Conservation (phyloP, 2,113 vertebrate genomes). For the Leucopsar rothschildi region DNA sequence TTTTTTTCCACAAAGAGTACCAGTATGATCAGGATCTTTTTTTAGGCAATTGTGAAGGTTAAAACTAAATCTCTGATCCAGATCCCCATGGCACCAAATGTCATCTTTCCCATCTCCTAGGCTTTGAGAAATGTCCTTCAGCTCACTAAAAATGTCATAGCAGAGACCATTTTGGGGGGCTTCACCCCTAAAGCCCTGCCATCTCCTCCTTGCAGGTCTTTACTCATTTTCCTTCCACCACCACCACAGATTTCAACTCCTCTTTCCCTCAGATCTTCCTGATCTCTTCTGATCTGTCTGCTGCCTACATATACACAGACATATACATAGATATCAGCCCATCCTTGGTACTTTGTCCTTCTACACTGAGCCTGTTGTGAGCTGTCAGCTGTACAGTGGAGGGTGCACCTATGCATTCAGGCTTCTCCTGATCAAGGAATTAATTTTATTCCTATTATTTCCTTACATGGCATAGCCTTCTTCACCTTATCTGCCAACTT, state of each 20-base stretch:
- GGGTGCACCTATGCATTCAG: not conserved
- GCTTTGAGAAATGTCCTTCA: not conserved
- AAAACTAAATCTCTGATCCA: not conserved
- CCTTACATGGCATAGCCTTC: not conserved
- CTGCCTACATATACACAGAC: not conserved
- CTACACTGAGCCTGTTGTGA: not conserved
- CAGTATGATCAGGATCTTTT: not conserved
- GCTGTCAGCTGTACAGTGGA: not conserved
- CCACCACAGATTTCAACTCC: not conserved
- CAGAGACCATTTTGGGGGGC: not conserved
- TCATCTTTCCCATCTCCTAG: not conserved
- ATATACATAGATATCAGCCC: not conserved
- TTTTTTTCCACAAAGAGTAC: not conserved
- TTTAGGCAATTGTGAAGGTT: not conserved
- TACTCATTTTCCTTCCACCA: not conserved
- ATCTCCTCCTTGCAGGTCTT: not conserved
- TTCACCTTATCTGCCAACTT: not conserved
- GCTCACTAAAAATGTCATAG: not conserved
- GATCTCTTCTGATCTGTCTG: not conserved
- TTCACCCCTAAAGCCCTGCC: not conserved
- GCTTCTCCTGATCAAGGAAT: not conserved
- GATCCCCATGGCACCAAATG: not conserved
- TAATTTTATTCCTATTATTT: not conserved
- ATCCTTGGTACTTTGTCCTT: not conserved
- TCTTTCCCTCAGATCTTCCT: not conserved